phyloP scores from a whole-genome alignment of 2,113 vertebrate species.

The Prunella fulvescens region DNA sequence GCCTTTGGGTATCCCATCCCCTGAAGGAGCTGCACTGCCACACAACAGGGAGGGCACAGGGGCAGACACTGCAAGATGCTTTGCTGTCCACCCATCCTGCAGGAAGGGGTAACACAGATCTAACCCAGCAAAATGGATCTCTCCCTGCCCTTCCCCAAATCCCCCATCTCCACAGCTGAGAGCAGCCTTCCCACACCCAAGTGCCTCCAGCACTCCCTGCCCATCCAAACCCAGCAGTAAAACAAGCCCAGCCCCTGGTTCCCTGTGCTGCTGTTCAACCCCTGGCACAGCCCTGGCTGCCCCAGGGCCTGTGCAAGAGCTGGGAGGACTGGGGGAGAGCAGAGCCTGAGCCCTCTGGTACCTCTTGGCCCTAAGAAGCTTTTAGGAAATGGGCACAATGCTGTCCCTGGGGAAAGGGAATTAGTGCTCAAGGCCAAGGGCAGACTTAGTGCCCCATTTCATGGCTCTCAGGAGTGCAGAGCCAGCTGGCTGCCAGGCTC shows the following conservation, averaged over 20 bases:
- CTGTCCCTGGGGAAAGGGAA: background rate
- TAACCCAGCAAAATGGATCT: background rate
- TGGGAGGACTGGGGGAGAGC: background rate
- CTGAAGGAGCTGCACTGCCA: background rate
- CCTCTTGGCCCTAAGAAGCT: background rate
- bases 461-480: background rate
- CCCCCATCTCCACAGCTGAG: background rate
- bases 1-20: background rate
- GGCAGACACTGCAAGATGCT: background rate
- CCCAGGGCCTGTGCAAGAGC: background rate
- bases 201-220: background rate
- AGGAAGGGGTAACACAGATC: background rate
- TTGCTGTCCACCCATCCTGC: background rate
- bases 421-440: background rate
- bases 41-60: accelerated
- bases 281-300: background rate
- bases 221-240: background rate
- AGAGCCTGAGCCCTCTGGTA: background rate
- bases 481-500: background rate
- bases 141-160: background rate
- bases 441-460: background rate
- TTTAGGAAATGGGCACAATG: background rate
- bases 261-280: background rate
- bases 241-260: background rate
- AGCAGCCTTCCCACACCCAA: background rate